Base-by-base conservation (phyloP, 1,140 invertebrate genomes). In the Varroa destructor region DNA sequence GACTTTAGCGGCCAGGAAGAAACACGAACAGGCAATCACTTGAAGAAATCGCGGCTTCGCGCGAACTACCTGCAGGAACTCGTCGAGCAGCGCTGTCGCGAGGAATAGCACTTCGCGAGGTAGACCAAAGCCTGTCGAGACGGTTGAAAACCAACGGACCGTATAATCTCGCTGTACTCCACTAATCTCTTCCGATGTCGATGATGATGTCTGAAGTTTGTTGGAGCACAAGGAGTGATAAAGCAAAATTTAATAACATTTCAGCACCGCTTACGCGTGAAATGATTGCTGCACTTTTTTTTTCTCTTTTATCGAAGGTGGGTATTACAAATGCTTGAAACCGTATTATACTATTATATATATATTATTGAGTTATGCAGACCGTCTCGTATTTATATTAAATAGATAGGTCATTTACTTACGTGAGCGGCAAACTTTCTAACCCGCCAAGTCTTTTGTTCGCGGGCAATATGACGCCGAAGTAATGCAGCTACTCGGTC, bases 1-100 rank as follows among this genome's bases (percentile, higher is more conserved):
- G 40, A 67, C 46, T 40, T 67, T 67, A 12, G 61, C 61, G 10
- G 61, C 61, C 40, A 67, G 61, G 61, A 67, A 67, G 61, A 67
- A 67, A 8, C 61, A 67, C 37, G 61, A 67, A 46, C 61, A 67
- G 5, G 61, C 61, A 46, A 67, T 67, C 40, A 67, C 61, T 37
- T 67, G 61, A 40, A 67, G 61, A 67, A 67, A 67, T 8, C 61
- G 40, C 14, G 61, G 61, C 37, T 67, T 67, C 2, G 46, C 61
- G 14, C 61, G 61, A 8, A 67, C 61, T 5, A 67, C 40, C 37
- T 67, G 61, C 2, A 67, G 61, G 37, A 67, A 67, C 61, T 67
- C 61, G 61, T 67, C 61, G 14, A 67, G 61, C 2, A 67, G 61
- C 61, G 61, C 46, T 67, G 61, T 67, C 61, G 61, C 61, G 61